Percentiles rank a stretch among this genome's conserved stretches.
These are phyloP conservation scores for Nicator chloris DNA, from an alignment of 2,113 vertebrate genomes.

Conservation along the genomic window DNA sequence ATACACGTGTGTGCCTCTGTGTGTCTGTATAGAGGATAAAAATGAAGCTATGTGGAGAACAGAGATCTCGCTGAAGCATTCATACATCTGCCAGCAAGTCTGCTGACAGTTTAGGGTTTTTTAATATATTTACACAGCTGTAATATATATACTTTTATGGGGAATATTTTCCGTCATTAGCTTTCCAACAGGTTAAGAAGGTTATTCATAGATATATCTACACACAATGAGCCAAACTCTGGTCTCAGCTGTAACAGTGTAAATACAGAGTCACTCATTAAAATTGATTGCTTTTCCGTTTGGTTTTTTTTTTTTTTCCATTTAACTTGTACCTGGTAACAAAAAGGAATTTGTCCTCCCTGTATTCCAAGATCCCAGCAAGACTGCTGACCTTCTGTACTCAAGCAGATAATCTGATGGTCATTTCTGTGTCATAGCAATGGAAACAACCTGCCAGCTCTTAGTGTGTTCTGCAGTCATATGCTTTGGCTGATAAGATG, in stretches of 20 bases:
- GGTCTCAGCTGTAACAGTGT: background rate
- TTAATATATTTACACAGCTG: conserved; percentile 66
- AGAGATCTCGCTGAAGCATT: conserved; percentile 64
- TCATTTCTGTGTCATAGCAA: conserved; percentile 22
- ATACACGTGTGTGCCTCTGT: background rate
- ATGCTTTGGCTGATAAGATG: background rate
- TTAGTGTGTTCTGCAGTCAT: background rate
- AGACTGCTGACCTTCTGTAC: conserved; percentile 58
- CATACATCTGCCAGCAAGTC: conserved; percentile 54
- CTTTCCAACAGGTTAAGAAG: conserved; percentile 61
- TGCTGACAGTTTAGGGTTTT: conserved; percentile 45
- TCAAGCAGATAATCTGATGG: conserved; percentile 15
- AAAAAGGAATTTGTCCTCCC: conserved; percentile 40
- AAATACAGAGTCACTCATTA: conserved; percentile 30
- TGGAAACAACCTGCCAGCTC: background rate
- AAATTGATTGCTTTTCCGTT: background rate
- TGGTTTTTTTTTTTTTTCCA: background rate
- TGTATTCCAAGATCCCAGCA: conserved; percentile 19
- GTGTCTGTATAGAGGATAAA: conserved; percentile 39
- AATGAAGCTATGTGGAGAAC: conserved; percentile 42
- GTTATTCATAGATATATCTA: conserved; percentile 70
- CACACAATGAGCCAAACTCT: conserved; percentile 42
- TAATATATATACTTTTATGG: conserved; percentile 60
- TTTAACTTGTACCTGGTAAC: conserved; percentile 19
- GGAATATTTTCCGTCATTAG: conserved; percentile 70